Percentiles rank a stretch among this genome's conserved stretches.
These are phyloP conservation scores for Podabrus alpinus DNA, from an alignment of 2,888 invertebrate species.

Conservation along the genomic window DNA sequence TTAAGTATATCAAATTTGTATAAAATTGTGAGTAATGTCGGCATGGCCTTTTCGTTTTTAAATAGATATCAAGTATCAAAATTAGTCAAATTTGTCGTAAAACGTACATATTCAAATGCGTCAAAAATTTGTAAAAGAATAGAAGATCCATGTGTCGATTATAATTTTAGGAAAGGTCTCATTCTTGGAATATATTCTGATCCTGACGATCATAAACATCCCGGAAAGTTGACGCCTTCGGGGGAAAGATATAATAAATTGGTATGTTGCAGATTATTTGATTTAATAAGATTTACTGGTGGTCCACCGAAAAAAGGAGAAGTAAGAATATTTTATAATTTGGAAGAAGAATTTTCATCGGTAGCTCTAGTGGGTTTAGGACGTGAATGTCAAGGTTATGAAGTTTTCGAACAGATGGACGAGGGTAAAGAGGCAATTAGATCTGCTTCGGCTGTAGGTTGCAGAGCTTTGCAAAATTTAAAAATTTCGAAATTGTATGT, in stretches of 20 bases:
- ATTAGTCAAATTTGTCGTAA: background rate
- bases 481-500: constrained; percentile 64
- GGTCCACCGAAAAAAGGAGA: constrained; percentile 61
- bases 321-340: constrained; percentile 66
- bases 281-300: constrained; percentile 53
- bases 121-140: background rate
- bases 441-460: constrained; percentile 67
- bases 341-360: constrained; percentile 66
- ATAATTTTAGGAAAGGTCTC: constrained; percentile 55
- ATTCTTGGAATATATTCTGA: constrained; percentile 68
- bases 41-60: background rate
- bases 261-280: constrained; percentile 61
- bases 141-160: constrained; percentile 42
- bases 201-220: constrained; percentile 58
- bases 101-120: background rate
- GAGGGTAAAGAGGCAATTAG: constrained; percentile 76
- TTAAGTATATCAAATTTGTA: constrained; percentile 6
- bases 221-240: constrained; percentile 65
- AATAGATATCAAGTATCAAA: background rate
- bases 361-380: constrained; percentile 79
- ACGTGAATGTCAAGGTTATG: constrained; percentile 67
- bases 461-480: constrained; percentile 60
- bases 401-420: constrained; percentile 71
- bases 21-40: background rate
- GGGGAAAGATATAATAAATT: constrained; percentile 64